Base-by-base conservation (phyloP, 2,113 vertebrate species). In the Capricornis sumatraensis region DNA sequence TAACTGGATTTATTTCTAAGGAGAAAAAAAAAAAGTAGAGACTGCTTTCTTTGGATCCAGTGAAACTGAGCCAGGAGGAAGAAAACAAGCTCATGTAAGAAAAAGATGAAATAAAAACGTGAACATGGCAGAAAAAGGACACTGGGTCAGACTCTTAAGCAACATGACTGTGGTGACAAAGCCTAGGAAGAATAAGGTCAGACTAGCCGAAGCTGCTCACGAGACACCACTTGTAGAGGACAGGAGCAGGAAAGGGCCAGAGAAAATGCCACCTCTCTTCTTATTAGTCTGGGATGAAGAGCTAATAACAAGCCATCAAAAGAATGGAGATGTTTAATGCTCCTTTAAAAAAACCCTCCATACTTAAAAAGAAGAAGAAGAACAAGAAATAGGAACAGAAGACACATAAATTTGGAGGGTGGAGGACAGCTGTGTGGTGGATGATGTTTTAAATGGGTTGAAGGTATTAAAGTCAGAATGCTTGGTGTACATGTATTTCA, bases 71-170 rank as follows among this genome's bases (percentile, higher is more conserved):
- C 47, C 47, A 71, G 52, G 55, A 84, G 79, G 87, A 82, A 86
- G n/a, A 93, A 94, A 89, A 60, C 13, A 36, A 93, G 23, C 85
- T 93, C 55, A n/a, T 33, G 13, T 58, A 90, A 71, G 45, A 96
- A 88, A 96, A 91, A 91, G 50, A 87, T 96, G 62, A 95, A 91
- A 79, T 87, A 89, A 95, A 97, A 92, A 94, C 19, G 79, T 89
- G 57, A 92, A 62, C 87, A 52, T 17, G 15, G 8, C 1, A 10
- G 7, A 21, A 53, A 50, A 85, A 43, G 84, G 53, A 92, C 96
- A 95, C 62, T 58, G n/a, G 64, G 84, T 12, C 74, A 87, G 74
- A 47, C 84, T 83, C 71, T 67, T 25, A 57, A 85, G 81, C 78
- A 64, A 47, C 6, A 4, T 2, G 40, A 16, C 2, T 4, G 14